phyloP scores from a whole-genome alignment of 2,113 vertebrate species.

The Cryptotis parvus region DNA sequence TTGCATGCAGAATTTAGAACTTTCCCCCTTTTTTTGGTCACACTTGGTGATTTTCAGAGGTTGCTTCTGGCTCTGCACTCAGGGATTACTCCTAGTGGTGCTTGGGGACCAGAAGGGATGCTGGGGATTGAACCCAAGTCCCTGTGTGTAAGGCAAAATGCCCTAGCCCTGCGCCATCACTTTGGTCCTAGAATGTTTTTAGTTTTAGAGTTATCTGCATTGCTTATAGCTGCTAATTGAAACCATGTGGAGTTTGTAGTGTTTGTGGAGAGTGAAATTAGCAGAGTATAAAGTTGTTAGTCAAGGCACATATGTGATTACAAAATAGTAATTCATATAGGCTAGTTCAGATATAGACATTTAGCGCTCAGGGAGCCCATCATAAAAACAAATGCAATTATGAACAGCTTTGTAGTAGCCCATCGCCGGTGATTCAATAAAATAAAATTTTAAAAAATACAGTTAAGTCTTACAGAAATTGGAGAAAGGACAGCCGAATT shows the following conservation, averaged over 20 bases:
- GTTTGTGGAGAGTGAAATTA: neutral
- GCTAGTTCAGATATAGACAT: neutral
- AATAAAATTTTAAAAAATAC: too few relatives aligned
- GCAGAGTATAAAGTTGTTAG: neutral
- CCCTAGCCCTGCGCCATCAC: too few relatives aligned
- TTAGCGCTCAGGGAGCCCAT: neutral
- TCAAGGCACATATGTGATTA: neutral
- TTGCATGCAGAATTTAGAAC: neutral
- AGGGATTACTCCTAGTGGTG: too few relatives aligned
- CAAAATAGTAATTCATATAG: neutral
- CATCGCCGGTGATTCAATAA: too few relatives aligned
- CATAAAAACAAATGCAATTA: slow-evolving; percentile 18
- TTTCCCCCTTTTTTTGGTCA: too few relatives aligned
- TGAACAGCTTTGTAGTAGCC: too few relatives aligned
- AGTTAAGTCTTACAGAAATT: neutral
- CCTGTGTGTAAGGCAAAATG: too few relatives aligned
- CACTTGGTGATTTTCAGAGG: too few relatives aligned
- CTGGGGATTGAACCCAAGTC: too few relatives aligned
- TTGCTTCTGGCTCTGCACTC: too few relatives aligned
- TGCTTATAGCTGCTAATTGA: neutral
- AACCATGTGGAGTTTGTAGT: slow-evolving; percentile 3
- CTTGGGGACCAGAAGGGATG: too few relatives aligned
- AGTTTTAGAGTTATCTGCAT: neutral
- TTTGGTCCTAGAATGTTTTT: neutral
- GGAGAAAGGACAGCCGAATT: neutral